Evolutionary conservation across 2,797 vertebrate genomes (phyloP).

Genomic region (Helicolenus hilgendorfi): DNA sequence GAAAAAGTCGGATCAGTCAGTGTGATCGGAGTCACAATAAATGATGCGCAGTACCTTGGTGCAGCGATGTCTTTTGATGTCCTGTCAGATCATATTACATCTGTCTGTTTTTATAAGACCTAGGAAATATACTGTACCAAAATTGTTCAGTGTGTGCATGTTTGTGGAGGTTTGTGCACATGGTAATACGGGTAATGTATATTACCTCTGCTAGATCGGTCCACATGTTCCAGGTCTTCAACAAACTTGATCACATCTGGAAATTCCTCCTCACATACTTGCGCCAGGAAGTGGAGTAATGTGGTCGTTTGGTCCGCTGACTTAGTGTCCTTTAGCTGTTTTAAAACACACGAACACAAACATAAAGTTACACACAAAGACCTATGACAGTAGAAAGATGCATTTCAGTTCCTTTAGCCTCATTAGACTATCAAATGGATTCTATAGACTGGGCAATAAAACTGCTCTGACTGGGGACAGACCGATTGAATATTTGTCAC

Average conservation of each 20-base stretch:
- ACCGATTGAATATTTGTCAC: not conserved
- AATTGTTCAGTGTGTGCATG: not conserved
- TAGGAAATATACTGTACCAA: not conserved
- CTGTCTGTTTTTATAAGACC: not conserved
- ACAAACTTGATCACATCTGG: conserved; percentile 93
- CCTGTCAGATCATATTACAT: not conserved
- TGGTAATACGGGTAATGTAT: not conserved
- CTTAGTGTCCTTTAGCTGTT: conserved; percentile 96
- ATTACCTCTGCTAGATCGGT: conserved; percentile 97
- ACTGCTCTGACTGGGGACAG: not conserved
- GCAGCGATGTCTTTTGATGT: not conserved
- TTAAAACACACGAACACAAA: conserved; percentile 18
- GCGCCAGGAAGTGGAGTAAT: conserved; percentile 96
- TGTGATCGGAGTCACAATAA: no score
- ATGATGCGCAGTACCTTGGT: not conserved
- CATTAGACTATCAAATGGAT: not conserved
- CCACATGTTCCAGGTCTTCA: conserved; percentile 95
- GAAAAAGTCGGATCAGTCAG: no score
- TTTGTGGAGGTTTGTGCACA: not conserved
- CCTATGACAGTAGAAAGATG: not conserved
- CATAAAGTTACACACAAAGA: not conserved
- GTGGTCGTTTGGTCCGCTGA: conserved; percentile 97
- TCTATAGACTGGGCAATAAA: not conserved
- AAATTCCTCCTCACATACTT: conserved; percentile 95
- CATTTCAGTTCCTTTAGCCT: not conserved